Evolutionary conservation across 2,888 invertebrate species (phyloP), one percentile per base, ranked within the genome.

Genomic region (Geophilus truncorum): DNA sequence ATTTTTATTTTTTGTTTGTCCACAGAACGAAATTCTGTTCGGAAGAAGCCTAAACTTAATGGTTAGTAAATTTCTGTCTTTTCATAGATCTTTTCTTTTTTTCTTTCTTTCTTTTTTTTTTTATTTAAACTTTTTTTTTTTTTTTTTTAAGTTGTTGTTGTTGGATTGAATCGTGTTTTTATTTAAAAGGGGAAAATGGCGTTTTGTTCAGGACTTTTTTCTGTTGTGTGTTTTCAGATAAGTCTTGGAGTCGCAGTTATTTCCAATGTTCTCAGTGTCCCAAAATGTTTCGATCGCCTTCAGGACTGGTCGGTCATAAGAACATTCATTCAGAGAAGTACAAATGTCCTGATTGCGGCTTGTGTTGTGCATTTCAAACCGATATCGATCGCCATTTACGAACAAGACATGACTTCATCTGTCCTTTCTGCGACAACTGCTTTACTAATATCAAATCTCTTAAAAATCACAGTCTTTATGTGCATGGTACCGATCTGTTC

Each of bases 291-390:
- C 7, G 32, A 7, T 77, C 77, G 4, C 77, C 34, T 2, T 34
- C 77, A 3, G 77, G 34, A 15, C 28, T 77, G 0, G 34, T 77
- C 0, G 36, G 36, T 9, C 77, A 77, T 36, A 32, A 12, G 18
- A 77, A 77, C 30, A 77, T 77, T 77, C 77, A 77, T 30, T 10
- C 21, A 21, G 77, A 77, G 36, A 32, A 36, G 30, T 77, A 34
- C 30, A 77, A 77, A 21, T 77, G 77, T n/a, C 32, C 34, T 5
- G 36, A 32, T 21, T 77, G 77, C 32, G 77, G 77, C 30, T 36
- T 34, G 21, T 77, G 77, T 36, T 77, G 77, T 30, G 77, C 32
- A 21, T 34, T 32, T 77, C 77, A 77, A 34, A 36, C 77, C n/a
- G 62, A 62, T 62, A 62, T 62, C 25, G 62, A 62, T 28, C 62